Evolutionary conservation across 2,797 vertebrate species (phyloP).

Genomic region (Notoglanidium macrostoma): DNA sequence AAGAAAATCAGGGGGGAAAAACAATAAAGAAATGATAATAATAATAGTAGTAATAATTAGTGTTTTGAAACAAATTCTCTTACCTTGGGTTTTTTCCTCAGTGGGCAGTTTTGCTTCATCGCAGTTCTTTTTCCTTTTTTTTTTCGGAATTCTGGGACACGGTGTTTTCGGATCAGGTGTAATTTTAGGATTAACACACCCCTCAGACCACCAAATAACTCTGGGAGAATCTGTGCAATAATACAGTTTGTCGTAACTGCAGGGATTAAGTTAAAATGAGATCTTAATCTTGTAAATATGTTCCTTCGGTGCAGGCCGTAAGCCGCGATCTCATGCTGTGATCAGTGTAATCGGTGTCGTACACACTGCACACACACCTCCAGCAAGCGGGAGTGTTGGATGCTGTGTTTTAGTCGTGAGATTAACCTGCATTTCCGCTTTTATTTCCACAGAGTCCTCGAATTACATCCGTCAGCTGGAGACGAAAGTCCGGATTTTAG

Average conservation of each 20-base stretch:
- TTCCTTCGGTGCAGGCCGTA: conserved; percentile 3
- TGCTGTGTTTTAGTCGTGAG: neutral
- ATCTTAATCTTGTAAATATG: conserved; percentile 25
- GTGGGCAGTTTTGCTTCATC: neutral
- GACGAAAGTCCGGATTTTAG: conserved; percentile 84
- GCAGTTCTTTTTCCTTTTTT: neutral
- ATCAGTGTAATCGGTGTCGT: neutral
- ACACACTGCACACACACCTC: neutral
- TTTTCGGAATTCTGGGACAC: conserved; percentile 3
- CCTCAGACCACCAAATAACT: conserved; percentile 31
- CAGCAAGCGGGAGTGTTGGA: neutral
- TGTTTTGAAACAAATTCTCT: neutral
- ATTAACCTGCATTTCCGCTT: conserved; percentile 41
- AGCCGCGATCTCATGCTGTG: neutral
- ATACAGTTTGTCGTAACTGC: conserved; percentile 23
- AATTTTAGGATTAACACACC: conserved; percentile 49
- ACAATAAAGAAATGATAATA: neutral
- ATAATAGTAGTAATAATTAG: neutral
- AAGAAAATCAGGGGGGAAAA: no score
- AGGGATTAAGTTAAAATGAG: conserved; percentile 35
- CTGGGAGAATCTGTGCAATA: conserved; percentile 38
- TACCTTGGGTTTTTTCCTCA: neutral
- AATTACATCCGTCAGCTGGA: conserved; percentile 85
- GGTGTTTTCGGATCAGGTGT: conserved; percentile 44
- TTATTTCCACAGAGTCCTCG: conserved; percentile 76